A percentile compares a stretch with the other conserved stretches of the same genome.
Conservation (phyloP, 2,888 invertebrate genomes). For the Zhuqinia jingwanae region DNA sequence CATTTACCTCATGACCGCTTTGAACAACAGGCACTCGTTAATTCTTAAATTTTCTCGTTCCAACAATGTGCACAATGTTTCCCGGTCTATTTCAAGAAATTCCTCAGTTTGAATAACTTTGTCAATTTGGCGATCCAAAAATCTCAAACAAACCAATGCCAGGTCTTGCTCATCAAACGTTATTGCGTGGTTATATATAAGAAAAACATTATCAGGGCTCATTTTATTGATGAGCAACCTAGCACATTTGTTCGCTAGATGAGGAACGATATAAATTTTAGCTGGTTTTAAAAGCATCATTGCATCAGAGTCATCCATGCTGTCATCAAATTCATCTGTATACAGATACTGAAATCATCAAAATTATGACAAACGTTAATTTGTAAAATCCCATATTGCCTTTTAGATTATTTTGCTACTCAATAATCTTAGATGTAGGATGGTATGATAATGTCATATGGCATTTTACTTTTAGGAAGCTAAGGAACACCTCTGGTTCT, state of each 20-base stretch:
- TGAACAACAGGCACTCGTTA: constrained; percentile 89
- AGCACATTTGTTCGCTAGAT: constrained; percentile 91
- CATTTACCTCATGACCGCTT: constrained; percentile 85
- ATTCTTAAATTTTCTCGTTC: constrained; percentile 90
- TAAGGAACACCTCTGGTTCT: constrained; percentile 90
- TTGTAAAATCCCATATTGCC: no score
- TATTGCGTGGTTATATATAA: constrained; percentile 89
- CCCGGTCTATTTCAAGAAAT: constrained; percentile 91
- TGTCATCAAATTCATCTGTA: constrained; percentile 88
- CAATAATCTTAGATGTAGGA: no score
- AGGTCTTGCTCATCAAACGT: constrained; percentile 91
- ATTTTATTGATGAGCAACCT: constrained; percentile 88
- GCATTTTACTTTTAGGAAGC: constrained; percentile 83
- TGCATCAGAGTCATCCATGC: constrained; percentile 91
- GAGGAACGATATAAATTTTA: constrained; percentile 92
- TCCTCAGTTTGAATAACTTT: constrained; percentile 89
- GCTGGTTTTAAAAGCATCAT: constrained; percentile 93
- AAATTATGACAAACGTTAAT: neutral
- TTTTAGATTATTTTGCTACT: no score
- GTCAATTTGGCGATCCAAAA: constrained; percentile 85
- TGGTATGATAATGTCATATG: no score
- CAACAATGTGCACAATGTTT: constrained; percentile 88
- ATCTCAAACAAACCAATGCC: constrained; percentile 90
- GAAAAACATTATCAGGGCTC: constrained; percentile 91
- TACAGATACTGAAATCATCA: constrained; percentile 84